Conservation (phyloP, 2,888 invertebrate species). For the Andrena haemorrhoa region DNA sequence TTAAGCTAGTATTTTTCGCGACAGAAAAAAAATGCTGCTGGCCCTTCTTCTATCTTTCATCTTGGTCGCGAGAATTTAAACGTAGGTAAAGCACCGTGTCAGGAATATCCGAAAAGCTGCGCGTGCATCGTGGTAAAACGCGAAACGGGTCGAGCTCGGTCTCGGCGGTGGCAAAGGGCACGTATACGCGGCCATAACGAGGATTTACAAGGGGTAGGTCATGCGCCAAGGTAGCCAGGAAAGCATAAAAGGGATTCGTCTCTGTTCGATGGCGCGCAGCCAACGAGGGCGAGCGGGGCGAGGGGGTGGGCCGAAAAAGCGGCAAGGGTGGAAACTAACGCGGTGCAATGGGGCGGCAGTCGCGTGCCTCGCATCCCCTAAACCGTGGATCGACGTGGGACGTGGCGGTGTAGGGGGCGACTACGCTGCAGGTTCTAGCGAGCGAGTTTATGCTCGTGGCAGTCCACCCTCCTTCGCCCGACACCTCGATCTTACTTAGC, state of each 20-base stretch:
- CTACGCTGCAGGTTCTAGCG: not conserved
- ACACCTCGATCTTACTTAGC: slow-evolving; percentile 67
- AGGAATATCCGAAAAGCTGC: not conserved
- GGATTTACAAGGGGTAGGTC: slow-evolving; percentile 40
- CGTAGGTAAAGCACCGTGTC: not conserved
- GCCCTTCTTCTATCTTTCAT: not conserved
- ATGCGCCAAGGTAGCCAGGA: slow-evolving; percentile 50
- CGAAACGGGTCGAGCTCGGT: not conserved
- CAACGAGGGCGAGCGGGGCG: slow-evolving; percentile 37
- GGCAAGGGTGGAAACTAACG: slow-evolving; percentile 80
- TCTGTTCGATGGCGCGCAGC: slow-evolving; percentile 56
- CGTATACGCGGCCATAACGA: slow-evolving; percentile 12
- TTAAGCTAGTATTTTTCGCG: not conserved
- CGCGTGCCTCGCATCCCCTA: slow-evolving; percentile 82
- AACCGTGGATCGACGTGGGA: slow-evolving; percentile 47
- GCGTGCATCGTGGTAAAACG: not conserved
- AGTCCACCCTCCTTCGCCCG: slow-evolving; percentile 61
- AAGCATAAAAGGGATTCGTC: slow-evolving; percentile 57
- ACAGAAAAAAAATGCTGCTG: not conserved
- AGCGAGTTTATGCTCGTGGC: slow-evolving; percentile 41
- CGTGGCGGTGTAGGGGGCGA: not conserved
- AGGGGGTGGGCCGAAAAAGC: slow-evolving; percentile 29
- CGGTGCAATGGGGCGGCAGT: slow-evolving; percentile 85
- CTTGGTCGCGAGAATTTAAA: not conserved
- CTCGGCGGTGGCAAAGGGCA: not conserved